Evolutionary conservation across 1,140 invertebrate genomes (phyloP), one percentile per base, ranked within the genome.

Genomic region (Penaeus indicus): DNA sequence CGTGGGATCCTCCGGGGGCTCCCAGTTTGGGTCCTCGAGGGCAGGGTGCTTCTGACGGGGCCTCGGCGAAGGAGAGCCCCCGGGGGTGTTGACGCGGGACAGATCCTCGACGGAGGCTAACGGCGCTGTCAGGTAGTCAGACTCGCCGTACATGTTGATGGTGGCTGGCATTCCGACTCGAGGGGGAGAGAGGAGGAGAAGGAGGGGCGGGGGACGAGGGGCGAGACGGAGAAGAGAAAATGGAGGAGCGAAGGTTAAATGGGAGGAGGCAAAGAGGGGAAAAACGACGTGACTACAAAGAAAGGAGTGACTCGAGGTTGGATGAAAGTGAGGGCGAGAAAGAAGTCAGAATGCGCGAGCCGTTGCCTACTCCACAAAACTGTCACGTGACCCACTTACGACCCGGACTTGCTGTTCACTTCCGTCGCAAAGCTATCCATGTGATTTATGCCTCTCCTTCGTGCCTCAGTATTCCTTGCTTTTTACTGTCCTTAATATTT

Each of bases 101-200:
- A 92, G 80, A 63, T 92, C 92, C 84, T 92, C 92, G 82, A 92
- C 90, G 10, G 91, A 91, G 79, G 92, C 92, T 38, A 92, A 79
- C 1, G 92, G 92, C 18, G 91, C 91, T 32, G 88, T 81, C 22
- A 91, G 54, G 42, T 88, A 79, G 22, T 89, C 88, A 19, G 82
- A 67, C 25, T 91, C 90, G 7, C 90, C 83, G 54, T 89, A 89
- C 88, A 89, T 89, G 83, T 89, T 89, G 82, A 89, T 85, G 77
- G 88, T 85, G 38, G 85, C 85, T 21, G 85, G 85, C 85, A 87
- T 87, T n/a, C 22, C 25, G 38, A 22, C 19, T 54, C 25, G 54
- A 60, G 61, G 7, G 22, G 79, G 10, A 16, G 16, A 54, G 60
- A 5, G 79, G n/a, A 16, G 42, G 5, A 11, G 25, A 27, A 61